phyloP scores from a whole-genome alignment of 2,113 vertebrate species.

The Bos taurus region ARS-UCD2.0 NC_037356.1:26809501-26810000 shows the following conservation, averaged over 20 bases:
- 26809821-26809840: not conserved
- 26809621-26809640: not conserved
- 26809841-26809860: not conserved
- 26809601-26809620: not conserved
- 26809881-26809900: not conserved
- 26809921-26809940: not conserved
- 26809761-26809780: not conserved
- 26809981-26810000: not conserved
- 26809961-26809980: not conserved
- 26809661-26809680: not conserved
- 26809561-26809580: not conserved
- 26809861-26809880: not conserved
- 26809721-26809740: not conserved
- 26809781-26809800: rapidly evolving
- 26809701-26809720: not conserved
- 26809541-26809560: not conserved
- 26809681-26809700: not conserved
- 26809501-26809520: conserved; percentile 55
- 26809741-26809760: not conserved
- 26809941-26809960: not conserved
- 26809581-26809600: not conserved
- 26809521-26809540: conserved; percentile 45
- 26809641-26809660: not conserved
- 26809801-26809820: not conserved
- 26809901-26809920: not conserved